phyloP scores from a whole-genome alignment of 1,140 invertebrate genomes.

The Drosophila ironensis region DNA sequence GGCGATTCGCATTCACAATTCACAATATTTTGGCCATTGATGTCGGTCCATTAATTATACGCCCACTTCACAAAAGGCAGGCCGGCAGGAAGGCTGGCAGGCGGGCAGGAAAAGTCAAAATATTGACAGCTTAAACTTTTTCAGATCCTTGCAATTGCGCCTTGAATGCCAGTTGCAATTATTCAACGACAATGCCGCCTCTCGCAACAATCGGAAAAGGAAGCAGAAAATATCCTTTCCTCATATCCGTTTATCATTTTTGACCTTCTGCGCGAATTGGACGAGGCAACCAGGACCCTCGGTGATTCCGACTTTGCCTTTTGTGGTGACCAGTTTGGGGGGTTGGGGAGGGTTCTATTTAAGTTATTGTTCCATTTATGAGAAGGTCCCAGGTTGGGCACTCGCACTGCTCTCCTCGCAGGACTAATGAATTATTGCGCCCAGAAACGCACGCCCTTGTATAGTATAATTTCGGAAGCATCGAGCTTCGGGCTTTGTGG shows the following conservation, averaged over 20 bases:
- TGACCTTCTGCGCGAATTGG: conserved; percentile 70
- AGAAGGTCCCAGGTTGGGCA: conserved; percentile 23
- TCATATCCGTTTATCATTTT: conserved; percentile 82
- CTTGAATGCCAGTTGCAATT: conserved; percentile 53
- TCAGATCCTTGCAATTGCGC: conserved; percentile 50
- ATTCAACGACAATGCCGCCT: conserved; percentile 61
- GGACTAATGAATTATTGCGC: conserved; percentile 73
- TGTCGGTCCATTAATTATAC: conserved; percentile 75
- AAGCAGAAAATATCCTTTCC: conserved; percentile 67
- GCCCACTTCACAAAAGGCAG: conserved; percentile 70
- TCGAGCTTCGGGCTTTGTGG: conserved; percentile 36
- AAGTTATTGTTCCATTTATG: conserved; percentile 76
- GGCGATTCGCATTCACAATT: too few species aligned
- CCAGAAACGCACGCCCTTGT: conserved; percentile 40
- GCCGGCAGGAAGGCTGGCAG: background rate
- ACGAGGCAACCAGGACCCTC: too few species aligned
- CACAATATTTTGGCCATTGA: conserved; percentile 69
- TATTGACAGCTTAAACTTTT: conserved; percentile 80
- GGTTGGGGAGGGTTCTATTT: conserved; percentile 38
- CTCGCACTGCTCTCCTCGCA: background rate
- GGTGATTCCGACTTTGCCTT: conserved; percentile 20
- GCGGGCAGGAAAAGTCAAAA: conserved; percentile 78
- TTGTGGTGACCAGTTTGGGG: conserved; percentile 30
- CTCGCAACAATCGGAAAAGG: conserved; percentile 54
- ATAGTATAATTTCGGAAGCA: conserved; percentile 6